Conservation (phyloP, 2,888 invertebrate genomes). For the Ichneumon xanthorius region DNA sequence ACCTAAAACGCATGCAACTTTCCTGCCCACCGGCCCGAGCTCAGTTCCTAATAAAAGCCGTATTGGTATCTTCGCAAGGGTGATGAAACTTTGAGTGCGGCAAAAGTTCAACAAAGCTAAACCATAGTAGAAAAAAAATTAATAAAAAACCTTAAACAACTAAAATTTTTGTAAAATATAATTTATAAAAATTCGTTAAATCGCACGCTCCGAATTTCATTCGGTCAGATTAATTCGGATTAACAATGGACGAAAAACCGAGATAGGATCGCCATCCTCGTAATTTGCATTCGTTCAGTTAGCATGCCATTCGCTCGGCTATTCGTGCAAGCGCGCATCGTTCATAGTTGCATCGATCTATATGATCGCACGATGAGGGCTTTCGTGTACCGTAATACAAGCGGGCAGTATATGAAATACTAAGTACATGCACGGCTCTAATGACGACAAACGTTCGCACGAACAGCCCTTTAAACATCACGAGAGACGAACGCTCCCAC, state of each 20-base stretch:
- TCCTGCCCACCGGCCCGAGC: no score
- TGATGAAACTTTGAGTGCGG: no score
- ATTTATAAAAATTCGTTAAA: not conserved
- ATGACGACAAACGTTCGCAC: conserved; percentile 30
- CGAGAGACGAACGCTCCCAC: conserved; percentile 58
- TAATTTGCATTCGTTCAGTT: conserved; percentile 53
- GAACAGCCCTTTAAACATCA: conserved; percentile 42
- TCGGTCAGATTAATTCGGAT: not conserved
- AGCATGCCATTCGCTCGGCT: conserved; percentile 14
- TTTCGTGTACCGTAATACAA: conserved; percentile 16
- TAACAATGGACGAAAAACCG: conserved; percentile 13
- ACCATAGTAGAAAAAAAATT: no score
- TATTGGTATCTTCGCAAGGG: no score
- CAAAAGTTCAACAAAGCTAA: not conserved
- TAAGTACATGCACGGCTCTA: conserved; percentile 4
- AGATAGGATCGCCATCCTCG: conserved; percentile 5
- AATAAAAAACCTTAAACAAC: no score
- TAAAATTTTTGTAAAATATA: not conserved
- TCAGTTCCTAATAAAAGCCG: no score
- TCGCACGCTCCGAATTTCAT: not conserved
- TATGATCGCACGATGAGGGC: conserved; percentile 13
- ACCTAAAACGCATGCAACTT: no score
- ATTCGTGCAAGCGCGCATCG: not conserved
- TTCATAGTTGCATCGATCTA: conserved; percentile 12
- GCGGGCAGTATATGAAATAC: not conserved